A percentile compares a stretch with the other conserved stretches of the same genome.
Evolutionary conservation across 2,888 invertebrate genomes (phyloP).

Genomic region (Volucella zonaria): DNA sequence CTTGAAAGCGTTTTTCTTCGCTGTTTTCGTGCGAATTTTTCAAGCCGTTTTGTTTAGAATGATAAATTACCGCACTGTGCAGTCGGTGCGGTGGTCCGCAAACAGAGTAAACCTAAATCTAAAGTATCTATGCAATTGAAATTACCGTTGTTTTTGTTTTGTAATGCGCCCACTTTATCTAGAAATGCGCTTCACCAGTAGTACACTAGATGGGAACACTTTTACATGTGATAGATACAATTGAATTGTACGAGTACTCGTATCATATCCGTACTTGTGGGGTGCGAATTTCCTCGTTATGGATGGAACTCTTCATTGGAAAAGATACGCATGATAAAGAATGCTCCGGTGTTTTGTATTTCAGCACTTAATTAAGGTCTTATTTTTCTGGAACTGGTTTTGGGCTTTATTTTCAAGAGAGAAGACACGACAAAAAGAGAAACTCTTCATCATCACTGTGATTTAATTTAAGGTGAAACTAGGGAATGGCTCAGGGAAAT

Average conservation of each 20-base stretch:
- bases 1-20: constrained; percentile 35
- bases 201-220: constrained; percentile 22
- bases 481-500: constrained; percentile 25
- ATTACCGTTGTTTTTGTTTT: constrained; percentile 5
- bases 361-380: constrained; percentile 54
- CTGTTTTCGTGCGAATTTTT: constrained; percentile 64
- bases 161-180: constrained; percentile 17
- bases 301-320: background rate
- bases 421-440: constrained; percentile 36
- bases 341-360: constrained; percentile 2
- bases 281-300: constrained; percentile 49
- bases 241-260: constrained; percentile 34
- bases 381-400: constrained; percentile 29
- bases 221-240: constrained; percentile 18
- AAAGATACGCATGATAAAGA: constrained; percentile 44
- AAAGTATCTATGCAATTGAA: constrained; percentile 8
- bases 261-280: background rate
- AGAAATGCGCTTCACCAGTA: constrained; percentile 9
- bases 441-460: constrained; percentile 26
- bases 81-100: background rate
- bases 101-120: constrained; percentile 10
- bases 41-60: constrained; percentile 50
- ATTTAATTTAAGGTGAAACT: constrained; percentile 48
- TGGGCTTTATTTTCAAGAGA: constrained; percentile 15
- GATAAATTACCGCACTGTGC: constrained; percentile 53